A percentile compares a stretch with the other conserved stretches of the same genome.
phyloP scores from a whole-genome alignment of 2,797 vertebrate species.

The Pseudochirops corinnae region DNA sequence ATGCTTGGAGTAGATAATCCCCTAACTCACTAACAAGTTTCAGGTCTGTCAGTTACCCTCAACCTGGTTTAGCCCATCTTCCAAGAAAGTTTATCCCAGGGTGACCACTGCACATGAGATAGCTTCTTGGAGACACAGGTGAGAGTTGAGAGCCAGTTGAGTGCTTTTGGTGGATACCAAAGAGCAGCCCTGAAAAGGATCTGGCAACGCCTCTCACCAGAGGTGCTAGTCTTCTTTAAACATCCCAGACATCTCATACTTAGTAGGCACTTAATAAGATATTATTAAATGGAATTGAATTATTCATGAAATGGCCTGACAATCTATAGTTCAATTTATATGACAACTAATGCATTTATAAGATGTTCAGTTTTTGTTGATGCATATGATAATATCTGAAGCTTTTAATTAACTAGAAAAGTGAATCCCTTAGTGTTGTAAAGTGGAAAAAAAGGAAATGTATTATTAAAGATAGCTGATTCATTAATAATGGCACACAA shows the following conservation, averaged over 20 bases:
- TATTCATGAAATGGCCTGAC: neutral
- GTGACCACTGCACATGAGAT: neutral
- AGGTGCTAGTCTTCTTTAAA: neutral
- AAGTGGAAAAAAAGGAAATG: neutral
- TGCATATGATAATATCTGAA: conserved; percentile 39
- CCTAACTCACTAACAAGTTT: neutral
- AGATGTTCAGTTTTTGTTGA: conserved; percentile 21
- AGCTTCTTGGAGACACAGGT: neutral
- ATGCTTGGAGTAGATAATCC: neutral
- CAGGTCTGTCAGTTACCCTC: neutral
- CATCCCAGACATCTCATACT: neutral
- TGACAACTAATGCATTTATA: conserved; percentile 29
- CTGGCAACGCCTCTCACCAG: neutral
- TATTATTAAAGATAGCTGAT: conserved; percentile 22
- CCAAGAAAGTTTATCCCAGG: neutral
- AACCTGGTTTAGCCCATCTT: neutral
- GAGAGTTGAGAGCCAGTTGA: neutral
- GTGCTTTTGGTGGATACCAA: neutral
- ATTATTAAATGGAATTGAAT: neutral
- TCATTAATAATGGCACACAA: conserved; percentile 38
- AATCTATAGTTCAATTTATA: neutral
- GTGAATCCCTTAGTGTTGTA: neutral
- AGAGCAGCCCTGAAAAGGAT: neutral
- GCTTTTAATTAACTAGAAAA: conserved; percentile 44
- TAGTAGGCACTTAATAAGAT: neutral